Evolutionary conservation across 2,113 vertebrate genomes (phyloP).

Genomic region (Struthio camelus): DNA sequence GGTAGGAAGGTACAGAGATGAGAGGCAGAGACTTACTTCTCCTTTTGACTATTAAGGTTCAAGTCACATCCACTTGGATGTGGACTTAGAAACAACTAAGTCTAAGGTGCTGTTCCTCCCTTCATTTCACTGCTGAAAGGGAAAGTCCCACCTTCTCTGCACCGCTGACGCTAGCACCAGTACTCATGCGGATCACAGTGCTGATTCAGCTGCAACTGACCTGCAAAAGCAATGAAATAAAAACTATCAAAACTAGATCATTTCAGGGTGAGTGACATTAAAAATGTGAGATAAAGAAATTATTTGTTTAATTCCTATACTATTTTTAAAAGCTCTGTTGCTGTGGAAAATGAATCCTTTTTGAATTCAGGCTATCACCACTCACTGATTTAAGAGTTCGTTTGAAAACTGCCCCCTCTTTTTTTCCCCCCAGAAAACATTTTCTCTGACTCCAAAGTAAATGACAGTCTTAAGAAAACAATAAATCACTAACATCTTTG

Average conservation of each 20-base stretch:
- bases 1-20: background rate
- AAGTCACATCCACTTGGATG: background rate
- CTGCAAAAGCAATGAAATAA: background rate
- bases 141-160: background rate
- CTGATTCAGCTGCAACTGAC: background rate
- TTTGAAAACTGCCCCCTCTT: background rate
- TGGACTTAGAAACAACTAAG: background rate
- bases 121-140: background rate
- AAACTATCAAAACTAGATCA: background rate
- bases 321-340: background rate
- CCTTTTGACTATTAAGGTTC: background rate
- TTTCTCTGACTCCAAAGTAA: background rate
- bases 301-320: background rate
- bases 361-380: background rate
- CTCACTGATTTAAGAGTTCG: background rate
- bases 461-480: background rate
- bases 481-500: accelerated
- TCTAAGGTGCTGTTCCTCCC: background rate
- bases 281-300: background rate
- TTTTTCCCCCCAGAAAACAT: background rate
- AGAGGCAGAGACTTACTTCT: background rate
- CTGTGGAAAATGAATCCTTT: background rate
- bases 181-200: background rate
- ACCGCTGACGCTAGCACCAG: background rate
- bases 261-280: background rate